phyloP scores from a whole-genome alignment of 2,888 invertebrate species.

The Hemithea aestivaria region DNA sequence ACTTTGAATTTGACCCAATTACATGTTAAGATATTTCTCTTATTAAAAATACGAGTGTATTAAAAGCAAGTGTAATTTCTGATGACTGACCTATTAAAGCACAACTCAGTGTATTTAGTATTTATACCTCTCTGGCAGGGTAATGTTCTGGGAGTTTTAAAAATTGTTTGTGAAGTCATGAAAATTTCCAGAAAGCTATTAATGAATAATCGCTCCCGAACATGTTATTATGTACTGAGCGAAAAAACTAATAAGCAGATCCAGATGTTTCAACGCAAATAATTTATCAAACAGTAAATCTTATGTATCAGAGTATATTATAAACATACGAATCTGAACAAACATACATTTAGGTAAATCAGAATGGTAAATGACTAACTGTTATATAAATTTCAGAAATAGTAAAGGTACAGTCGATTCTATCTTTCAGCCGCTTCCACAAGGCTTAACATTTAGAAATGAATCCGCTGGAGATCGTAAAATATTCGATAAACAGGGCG shows the following conservation, averaged over 20 bases:
- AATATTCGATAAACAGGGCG: conserved; percentile 78
- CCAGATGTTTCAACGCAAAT: conserved; percentile 65
- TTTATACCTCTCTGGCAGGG: too few species aligned
- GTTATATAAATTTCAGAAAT: conserved; percentile 75
- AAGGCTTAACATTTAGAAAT: conserved; percentile 74
- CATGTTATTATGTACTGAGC: conserved; percentile 34
- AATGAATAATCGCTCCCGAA: conserved; percentile 34
- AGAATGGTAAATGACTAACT: conserved; percentile 76
- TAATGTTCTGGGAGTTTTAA: not conserved
- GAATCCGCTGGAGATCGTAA: conserved; percentile 72
- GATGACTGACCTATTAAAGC: too few species aligned
- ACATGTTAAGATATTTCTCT: too few species aligned
- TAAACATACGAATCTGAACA: conserved; percentile 70
- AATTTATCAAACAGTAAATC: conserved; percentile 66
- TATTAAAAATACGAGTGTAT: too few species aligned
- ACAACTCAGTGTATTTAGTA: too few species aligned
- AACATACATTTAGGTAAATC: conserved; percentile 74
- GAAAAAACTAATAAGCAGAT: conserved; percentile 42
- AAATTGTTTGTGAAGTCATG: conserved; percentile 16
- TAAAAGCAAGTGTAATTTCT: too few species aligned
- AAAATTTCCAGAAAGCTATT: conserved; percentile 27
- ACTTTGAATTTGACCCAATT: too few species aligned
- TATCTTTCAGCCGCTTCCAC: conserved; percentile 70
- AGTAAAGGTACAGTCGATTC: conserved; percentile 59
- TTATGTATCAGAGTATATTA: conserved; percentile 73